Evolutionary conservation across 2,113 vertebrate species (phyloP).

Genomic region (Lepus europaeus): DNA sequence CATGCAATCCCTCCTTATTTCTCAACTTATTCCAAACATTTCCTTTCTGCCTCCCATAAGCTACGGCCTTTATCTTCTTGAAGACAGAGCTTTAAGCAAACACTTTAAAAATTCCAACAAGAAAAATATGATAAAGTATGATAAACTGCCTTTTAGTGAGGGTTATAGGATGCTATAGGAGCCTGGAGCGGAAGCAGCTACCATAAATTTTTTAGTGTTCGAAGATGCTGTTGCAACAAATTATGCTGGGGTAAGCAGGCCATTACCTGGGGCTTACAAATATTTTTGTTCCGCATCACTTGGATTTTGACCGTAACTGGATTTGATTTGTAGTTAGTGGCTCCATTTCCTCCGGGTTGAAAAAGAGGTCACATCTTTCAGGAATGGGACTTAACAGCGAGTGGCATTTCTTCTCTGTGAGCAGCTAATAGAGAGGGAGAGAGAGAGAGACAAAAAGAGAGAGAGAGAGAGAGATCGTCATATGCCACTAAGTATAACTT

Average conservation of each 20-base stretch:
- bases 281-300: constrained; percentile 67
- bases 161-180: background rate
- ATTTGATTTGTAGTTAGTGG: constrained; percentile 72
- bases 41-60: background rate
- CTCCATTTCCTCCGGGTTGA: constrained; percentile 73
- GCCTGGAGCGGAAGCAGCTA: background rate
- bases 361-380: constrained; percentile 66
- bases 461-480: background rate
- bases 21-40: background rate
- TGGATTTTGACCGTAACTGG: constrained; percentile 68
- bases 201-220: background rate
- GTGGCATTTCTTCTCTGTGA: constrained; percentile 27
- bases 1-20: background rate
- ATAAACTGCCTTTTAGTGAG: background rate
- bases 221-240: constrained; percentile 30
- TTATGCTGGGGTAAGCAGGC: constrained; percentile 45
- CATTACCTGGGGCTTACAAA: constrained; percentile 73
- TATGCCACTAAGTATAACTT: background rate
- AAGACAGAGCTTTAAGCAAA: constrained; percentile 28
- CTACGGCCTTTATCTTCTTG: background rate
- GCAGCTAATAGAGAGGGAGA: background rate
- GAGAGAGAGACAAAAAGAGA: no score
- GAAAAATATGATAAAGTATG: background rate
- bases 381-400: background rate
- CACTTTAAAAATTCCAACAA: background rate